Evolutionary conservation across 2,888 invertebrate species (phyloP), one percentile per base, ranked within the genome.

Genomic region (Eremobia ochroleuca): DNA sequence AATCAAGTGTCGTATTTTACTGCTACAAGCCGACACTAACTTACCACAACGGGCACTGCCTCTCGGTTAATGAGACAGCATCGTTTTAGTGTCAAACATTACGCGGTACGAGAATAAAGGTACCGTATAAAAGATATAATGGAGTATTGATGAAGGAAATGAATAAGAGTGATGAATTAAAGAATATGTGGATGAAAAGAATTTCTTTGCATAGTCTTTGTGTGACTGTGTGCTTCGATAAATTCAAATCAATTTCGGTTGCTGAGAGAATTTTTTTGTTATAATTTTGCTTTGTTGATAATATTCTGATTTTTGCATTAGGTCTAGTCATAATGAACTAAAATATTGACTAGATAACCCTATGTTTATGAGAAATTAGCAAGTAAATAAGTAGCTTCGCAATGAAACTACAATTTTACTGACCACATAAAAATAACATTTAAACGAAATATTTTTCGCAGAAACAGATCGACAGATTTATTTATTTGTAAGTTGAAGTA

Each of bases 1-100:
- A 93, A 95, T 96, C 94, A 95, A 95, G 92, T 94, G 90, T 87
- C 90, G 90, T 93, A 96, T 87, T 96, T 96, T 96, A 96, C 92
- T 93, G 91, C 93, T 88, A 82, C 91, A 90, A 87, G 91, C 90
- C 92, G 92, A 87, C 94, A 92, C 93, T 96, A 96, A 95, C 93
- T 96, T 95, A 94, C 94, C 92, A 87, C 93, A 94, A 95, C 94
- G 94, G 91, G 93, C 94, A 89, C 91, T 93, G 93, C 91, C 94
- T 95, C 94, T 92, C 90, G 81, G 90, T 92, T 96, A 96, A 96
- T 95, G 95, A 94, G 95, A 95, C 95, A 93, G 91, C 92, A 91
- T 91, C 93, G 94, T 92, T 95, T 95, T 93, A 93, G 91, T 94
- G 94, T 92, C 93, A 94, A 93, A 93, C 91, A 91, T 93, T 89